Percentiles rank a stretch among this genome's conserved stretches.
Conservation (phyloP, 2,113 vertebrate genomes). For the Nycticryphes semicollaris region DNA sequence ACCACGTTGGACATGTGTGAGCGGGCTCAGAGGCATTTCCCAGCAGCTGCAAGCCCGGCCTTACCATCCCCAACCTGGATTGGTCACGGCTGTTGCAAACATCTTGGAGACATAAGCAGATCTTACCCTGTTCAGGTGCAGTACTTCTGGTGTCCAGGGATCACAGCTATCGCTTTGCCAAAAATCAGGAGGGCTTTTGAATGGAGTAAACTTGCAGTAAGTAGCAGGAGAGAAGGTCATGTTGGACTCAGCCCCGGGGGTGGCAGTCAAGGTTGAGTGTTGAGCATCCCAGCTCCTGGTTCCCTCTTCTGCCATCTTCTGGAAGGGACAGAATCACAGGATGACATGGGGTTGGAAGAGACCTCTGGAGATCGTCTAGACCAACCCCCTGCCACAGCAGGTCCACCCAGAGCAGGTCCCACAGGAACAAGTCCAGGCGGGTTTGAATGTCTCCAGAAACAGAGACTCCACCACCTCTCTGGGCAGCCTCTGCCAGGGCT, state of each 20-base stretch:
- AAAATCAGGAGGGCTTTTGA: not conserved
- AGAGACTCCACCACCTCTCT: too few relatives aligned
- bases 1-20: not conserved
- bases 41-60: not conserved
- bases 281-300: not conserved
- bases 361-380: too few relatives aligned
- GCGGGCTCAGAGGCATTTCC: not conserved
- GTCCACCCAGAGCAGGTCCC: too few relatives aligned
- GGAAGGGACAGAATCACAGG: not conserved
- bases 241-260: not conserved
- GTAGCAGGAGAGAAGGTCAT: rapidly evolving
- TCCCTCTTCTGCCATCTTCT: not conserved
- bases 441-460: too few relatives aligned
- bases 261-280: too few relatives aligned
- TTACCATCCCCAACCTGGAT: not conserved
- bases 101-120: not conserved
- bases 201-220: not conserved
- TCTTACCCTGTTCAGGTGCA: not conserved
- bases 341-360: too few relatives aligned
- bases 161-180: not conserved
- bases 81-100: not conserved
- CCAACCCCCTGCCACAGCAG: too few relatives aligned
- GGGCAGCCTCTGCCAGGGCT: too few relatives aligned
- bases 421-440: too few relatives aligned
- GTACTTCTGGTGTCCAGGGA: not conserved